These are phyloP conservation scores for Microctenopoma stevenorrisi DNA, from an alignment of 2,797 vertebrate species.

Conservation along the genomic window DNA sequence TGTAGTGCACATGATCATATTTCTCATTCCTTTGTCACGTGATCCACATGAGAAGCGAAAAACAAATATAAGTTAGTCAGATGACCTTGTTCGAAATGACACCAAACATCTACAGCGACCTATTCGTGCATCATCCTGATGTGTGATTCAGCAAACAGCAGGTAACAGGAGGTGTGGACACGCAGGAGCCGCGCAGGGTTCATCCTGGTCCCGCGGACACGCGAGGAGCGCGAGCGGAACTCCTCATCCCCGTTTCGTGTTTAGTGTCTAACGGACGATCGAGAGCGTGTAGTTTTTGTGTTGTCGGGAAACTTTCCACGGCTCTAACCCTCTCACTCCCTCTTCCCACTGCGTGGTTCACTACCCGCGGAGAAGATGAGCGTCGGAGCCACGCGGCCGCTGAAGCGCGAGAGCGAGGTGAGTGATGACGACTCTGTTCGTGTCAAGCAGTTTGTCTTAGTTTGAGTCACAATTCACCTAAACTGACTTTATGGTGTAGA, in stretches of 20 bases:
- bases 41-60: not conserved
- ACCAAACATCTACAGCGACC: not conserved
- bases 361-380: slow-evolving; percentile 55
- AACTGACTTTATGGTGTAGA: too few relatives aligned
- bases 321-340: accelerated
- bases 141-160: slow-evolving; percentile 26
- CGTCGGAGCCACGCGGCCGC: not conserved
- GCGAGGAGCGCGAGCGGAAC: not conserved
- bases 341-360: not conserved
- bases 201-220: slow-evolving; percentile 13
- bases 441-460: too few relatives aligned
- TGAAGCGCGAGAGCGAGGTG: slow-evolving; percentile 24
- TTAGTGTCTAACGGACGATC: not conserved
- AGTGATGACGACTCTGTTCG: slow-evolving; percentile 28
- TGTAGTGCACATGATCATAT: too few relatives aligned
- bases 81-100: too few relatives aligned
- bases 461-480: too few relatives aligned
- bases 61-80: too few relatives aligned
- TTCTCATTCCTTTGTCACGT: too few relatives aligned
- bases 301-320: not conserved
- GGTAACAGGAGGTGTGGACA: not conserved
- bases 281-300: too few relatives aligned
- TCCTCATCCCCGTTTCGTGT: not conserved
- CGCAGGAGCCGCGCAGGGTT: slow-evolving; percentile 24
- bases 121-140: not conserved